These are phyloP conservation scores for Heliocidaris erythrogramma DNA, from an alignment of 35 echinoderm and acorn worm species.

Conservation along the genomic window DNA sequence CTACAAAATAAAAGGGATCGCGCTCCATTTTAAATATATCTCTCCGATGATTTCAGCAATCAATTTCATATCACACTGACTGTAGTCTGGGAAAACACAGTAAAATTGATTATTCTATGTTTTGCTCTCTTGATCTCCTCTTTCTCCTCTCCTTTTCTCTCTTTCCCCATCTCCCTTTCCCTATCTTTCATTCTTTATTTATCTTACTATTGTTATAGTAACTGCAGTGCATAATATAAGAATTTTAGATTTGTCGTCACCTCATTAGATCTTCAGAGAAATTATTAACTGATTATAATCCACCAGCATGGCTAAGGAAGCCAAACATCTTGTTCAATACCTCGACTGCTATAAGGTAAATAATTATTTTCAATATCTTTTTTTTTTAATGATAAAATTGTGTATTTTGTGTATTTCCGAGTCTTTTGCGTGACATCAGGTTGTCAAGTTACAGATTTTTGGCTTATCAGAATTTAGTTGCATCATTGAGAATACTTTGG, in stretches of 20 bases:
- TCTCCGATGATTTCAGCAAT: not conserved
- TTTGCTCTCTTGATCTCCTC: not conserved
- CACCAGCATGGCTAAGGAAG: not conserved
- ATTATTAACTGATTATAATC: not conserved
- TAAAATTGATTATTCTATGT: not conserved
- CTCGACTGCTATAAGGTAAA: slow-evolving; percentile 16
- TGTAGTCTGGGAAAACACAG: not conserved
- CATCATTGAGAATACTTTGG: too few species aligned
- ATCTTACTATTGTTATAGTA: too few species aligned
- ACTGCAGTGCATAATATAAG: not conserved
- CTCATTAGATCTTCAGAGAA: not conserved
- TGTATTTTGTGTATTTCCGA: not conserved
- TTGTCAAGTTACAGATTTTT: not conserved
- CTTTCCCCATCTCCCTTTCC: not conserved
- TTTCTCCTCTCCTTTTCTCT: not conserved
- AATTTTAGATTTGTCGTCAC: not conserved
- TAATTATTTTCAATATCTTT: not conserved
- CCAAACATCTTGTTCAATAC: not conserved
- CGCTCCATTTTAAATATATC: not conserved
- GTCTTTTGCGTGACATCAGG: too few species aligned
- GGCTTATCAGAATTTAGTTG: too few species aligned
- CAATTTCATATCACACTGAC: not conserved
- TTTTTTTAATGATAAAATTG: not conserved
- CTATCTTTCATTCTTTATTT: too few species aligned
- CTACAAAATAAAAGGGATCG: not conserved